phyloP scores from a whole-genome alignment of 2,888 invertebrate species.

The Tetheella fluctuosa region DNA sequence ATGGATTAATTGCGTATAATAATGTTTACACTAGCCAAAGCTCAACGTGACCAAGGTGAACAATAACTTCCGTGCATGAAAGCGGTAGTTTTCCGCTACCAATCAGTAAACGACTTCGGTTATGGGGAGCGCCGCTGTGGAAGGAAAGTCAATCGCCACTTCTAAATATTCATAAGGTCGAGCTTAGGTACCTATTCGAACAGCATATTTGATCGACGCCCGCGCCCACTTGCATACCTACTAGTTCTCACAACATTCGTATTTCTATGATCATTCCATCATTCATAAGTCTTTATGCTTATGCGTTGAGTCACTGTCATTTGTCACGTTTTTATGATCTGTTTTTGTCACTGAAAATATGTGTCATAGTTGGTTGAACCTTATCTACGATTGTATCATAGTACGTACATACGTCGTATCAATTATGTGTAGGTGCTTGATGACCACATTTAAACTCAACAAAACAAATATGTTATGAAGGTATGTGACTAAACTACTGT shows the following conservation, averaged over 20 bases:
- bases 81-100: constrained; percentile 54
- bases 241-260: constrained; percentile 45
- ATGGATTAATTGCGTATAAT: constrained; percentile 11
- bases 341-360: no score
- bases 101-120: constrained; percentile 46
- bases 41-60: constrained; percentile 40
- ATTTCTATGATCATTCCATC: constrained; percentile 3
- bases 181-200: constrained; percentile 63
- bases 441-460: neutral
- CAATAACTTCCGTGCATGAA: constrained; percentile 49
- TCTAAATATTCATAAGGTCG: constrained; percentile 74
- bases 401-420: neutral
- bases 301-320: neutral
- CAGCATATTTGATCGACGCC: constrained; percentile 67
- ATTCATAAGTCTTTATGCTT: neutral
- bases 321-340: neutral
- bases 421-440: neutral
- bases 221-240: constrained; percentile 55
- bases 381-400: neutral
- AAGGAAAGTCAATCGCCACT: constrained; percentile 70
- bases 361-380: neutral
- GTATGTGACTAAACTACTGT: neutral
- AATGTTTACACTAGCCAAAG: constrained; percentile 20
- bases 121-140: constrained; percentile 55
- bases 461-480: neutral